A percentile compares a stretch with the other conserved stretches of the same genome.
Evolutionary conservation across 2,113 vertebrate species (phyloP).

Genomic region (Poeciliopsis turrubarensis): DNA sequence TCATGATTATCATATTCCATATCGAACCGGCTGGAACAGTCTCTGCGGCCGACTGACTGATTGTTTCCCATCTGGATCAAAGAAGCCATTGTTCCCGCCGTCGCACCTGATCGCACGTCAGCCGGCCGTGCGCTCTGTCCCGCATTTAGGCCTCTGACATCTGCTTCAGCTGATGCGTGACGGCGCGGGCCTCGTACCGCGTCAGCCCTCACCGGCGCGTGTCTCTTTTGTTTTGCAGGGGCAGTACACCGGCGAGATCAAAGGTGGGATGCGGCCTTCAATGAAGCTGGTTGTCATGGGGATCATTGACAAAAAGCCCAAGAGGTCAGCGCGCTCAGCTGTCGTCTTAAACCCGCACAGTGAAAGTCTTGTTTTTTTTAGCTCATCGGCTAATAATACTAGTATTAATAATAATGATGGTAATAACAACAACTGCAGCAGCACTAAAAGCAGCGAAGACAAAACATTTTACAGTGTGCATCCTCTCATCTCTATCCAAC

Average conservation of each 20-base stretch:
- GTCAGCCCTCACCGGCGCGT: neutral
- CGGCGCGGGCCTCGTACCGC: conserved; percentile 10
- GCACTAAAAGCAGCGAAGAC: too few relatives aligned
- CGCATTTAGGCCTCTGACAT: neutral
- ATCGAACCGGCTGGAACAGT: neutral
- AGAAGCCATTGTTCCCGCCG: conserved; percentile 57
- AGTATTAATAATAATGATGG: too few relatives aligned
- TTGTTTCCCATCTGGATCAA: conserved; percentile 39
- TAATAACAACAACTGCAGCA: too few relatives aligned
- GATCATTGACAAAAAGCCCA: conserved; percentile 79
- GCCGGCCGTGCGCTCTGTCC: neutral
- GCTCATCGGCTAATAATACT: too few relatives aligned
- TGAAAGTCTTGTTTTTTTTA: neutral
- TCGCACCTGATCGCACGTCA: conserved; percentile 9
- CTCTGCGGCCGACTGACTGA: conserved; percentile 45
- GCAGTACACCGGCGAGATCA: conserved; percentile 81
- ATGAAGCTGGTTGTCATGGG: conserved; percentile 85
- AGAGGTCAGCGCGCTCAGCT: conserved; percentile 69
- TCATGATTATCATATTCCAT: neutral
- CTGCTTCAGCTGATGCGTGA: too few relatives aligned
- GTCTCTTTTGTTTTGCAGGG: conserved; percentile 70
- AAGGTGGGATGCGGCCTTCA: conserved; percentile 81
- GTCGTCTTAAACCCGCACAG: neutral
- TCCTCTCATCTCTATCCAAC: neutral
- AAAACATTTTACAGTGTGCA: too few relatives aligned